A percentile compares a stretch with the other conserved stretches of the same genome.
These are phyloP conservation scores for Dinomys branickii DNA, from an alignment of 2,113 vertebrate species.

Conservation along the genomic window DNA sequence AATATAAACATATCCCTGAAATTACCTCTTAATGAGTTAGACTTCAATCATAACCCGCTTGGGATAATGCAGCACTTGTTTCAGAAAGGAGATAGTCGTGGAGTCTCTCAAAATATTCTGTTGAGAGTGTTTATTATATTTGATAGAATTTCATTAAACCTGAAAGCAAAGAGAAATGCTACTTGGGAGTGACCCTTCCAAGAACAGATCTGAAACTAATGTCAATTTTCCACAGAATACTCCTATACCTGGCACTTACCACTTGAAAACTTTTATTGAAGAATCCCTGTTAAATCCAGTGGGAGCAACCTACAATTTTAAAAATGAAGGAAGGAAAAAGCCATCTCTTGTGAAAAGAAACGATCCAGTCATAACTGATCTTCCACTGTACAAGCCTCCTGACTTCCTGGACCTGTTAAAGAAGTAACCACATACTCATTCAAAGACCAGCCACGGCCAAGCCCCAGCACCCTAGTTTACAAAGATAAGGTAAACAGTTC, in stretches of 20 bases:
- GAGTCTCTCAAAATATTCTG: constrained; percentile 2
- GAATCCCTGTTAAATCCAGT: constrained; percentile 87
- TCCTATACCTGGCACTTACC: constrained; percentile 83
- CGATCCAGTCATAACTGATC: constrained; percentile 77
- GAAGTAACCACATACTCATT: constrained; percentile 82
- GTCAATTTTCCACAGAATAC: constrained; percentile 81
- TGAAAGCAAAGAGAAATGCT: constrained; percentile 48
- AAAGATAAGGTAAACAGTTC: constrained; percentile 85
- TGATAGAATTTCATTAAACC: constrained; percentile 56
- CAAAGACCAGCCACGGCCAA: constrained; percentile 82
- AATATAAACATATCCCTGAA: background rate
- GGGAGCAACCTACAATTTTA: constrained; percentile 84
- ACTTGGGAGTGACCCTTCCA: background rate
- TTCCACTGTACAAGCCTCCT: constrained; percentile 75
- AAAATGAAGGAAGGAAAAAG: constrained; percentile 84
- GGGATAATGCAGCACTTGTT: background rate
- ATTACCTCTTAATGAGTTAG: constrained; percentile 41
- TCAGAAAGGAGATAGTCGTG: background rate
- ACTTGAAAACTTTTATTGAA: constrained; percentile 85
- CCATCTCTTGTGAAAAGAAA: constrained; percentile 69
- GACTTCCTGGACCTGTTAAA: constrained; percentile 82
- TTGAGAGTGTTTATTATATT: constrained; percentile 6
- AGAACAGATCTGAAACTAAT: background rate
- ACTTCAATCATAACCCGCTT: background rate
- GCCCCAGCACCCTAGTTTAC: constrained; percentile 72